Conservation (phyloP, 1,140 invertebrate genomes). For the Diorhabda elongata region DNA sequence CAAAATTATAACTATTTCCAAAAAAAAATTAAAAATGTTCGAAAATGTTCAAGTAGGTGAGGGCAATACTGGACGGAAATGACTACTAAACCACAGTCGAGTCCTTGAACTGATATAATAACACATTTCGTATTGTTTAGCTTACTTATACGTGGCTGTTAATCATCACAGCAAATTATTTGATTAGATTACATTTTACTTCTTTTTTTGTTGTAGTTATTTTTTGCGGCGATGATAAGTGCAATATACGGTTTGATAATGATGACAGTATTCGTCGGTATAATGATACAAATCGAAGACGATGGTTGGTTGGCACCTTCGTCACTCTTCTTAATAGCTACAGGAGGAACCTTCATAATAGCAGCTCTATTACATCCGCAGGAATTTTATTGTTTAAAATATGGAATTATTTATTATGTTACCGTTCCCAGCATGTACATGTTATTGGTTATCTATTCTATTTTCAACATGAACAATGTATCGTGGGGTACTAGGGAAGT, state of each 20-base stretch:
- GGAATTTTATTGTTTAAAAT: constrained; percentile 73
- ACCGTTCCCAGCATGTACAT: constrained; percentile 93
- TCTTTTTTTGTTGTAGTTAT: constrained; percentile 52
- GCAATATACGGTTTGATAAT: constrained; percentile 82
- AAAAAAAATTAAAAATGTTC: too few relatives aligned
- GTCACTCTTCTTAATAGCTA: constrained; percentile 69
- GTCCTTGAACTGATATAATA: too few relatives aligned
- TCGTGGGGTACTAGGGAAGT: constrained; percentile 87
- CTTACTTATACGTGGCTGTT: too few relatives aligned
- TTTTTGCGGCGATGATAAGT: constrained; percentile 72
- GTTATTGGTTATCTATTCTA: constrained; percentile 83
- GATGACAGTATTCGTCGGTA: constrained; percentile 88
- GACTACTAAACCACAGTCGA: too few relatives aligned
- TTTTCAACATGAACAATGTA: constrained; percentile 87
- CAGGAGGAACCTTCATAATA: constrained; percentile 60
- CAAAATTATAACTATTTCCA: too few relatives aligned
- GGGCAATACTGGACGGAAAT: too few relatives aligned
- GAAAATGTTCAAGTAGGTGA: too few relatives aligned
- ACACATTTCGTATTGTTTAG: too few relatives aligned
- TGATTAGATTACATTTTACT: neutral
- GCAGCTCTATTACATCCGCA: constrained; percentile 79
- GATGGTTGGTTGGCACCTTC: constrained; percentile 77
- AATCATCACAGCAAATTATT: too few relatives aligned
- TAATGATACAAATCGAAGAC: constrained; percentile 72
- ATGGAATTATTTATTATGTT: constrained; percentile 81